Percentiles rank a stretch among this genome's conserved stretches.
Evolutionary conservation across 2,113 vertebrate genomes (phyloP).

Genomic region (Phaethornis superciliosus): DNA sequence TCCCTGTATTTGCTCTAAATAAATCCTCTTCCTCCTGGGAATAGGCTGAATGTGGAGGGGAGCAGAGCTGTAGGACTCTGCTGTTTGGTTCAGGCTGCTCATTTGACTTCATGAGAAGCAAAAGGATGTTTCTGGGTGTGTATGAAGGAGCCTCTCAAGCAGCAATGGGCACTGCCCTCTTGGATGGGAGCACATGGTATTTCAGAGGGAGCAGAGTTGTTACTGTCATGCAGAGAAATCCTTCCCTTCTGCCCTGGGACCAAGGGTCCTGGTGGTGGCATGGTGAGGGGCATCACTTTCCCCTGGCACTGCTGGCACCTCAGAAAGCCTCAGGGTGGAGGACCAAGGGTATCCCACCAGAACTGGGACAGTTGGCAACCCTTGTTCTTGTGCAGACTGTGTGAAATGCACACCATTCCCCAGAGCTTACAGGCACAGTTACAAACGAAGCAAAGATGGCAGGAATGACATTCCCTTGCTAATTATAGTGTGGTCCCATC

Average conservation of each 20-base stretch:
- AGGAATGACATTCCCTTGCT: slow-evolving; percentile 70
- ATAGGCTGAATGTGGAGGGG: neutral
- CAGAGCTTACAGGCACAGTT: slow-evolving; percentile 63
- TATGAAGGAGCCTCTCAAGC: neutral
- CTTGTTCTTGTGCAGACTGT: slow-evolving; percentile 41
- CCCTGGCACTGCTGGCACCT: accelerated
- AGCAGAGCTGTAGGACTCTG: neutral
- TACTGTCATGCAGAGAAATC: neutral
- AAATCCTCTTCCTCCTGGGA: neutral
- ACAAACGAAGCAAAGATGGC: slow-evolving; percentile 57
- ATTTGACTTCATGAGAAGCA: neutral
- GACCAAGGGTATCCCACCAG: slow-evolving; percentile 53
- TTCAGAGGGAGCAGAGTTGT: neutral
- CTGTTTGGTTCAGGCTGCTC: neutral
- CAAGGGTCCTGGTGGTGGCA: neutral
- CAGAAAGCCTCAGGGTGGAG: neutral
- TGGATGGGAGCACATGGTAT: neutral
- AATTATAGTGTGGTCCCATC: slow-evolving; percentile 71
- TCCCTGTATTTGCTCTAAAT: neutral
- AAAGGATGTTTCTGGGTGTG: accelerated
- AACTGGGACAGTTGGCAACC: slow-evolving; percentile 59
- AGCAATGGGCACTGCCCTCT: neutral
- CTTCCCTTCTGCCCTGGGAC: neutral
- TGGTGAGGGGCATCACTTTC: accelerated
- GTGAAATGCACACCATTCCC: slow-evolving; percentile 67